A percentile compares a stretch with the other conserved stretches of the same genome.
Evolutionary conservation across 64 coral and sea anemone genomes (phyloP).

Genomic region (Montipora foliosa): DNA sequence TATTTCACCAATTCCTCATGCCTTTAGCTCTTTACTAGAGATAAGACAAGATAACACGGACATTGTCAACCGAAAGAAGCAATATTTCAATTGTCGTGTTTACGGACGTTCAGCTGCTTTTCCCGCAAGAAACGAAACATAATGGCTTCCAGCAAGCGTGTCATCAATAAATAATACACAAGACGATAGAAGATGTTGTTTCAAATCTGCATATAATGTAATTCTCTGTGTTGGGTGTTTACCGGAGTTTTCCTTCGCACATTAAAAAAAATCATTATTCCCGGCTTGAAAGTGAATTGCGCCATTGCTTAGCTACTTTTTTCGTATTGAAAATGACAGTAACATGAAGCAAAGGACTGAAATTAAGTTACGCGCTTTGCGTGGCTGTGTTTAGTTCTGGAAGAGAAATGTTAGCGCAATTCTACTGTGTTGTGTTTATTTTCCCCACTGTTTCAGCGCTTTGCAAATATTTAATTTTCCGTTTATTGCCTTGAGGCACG

Average conservation of each 20-base stretch:
- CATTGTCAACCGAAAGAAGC: neutral
- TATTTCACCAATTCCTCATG: neutral
- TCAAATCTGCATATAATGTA: too few relatives aligned
- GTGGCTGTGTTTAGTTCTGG: neutral
- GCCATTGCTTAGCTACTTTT: too few relatives aligned
- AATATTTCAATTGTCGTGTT: neutral
- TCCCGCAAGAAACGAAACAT: neutral
- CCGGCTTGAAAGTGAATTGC: too few relatives aligned
- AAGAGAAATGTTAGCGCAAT: neutral
- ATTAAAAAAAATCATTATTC: too few relatives aligned
- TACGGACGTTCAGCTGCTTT: neutral
- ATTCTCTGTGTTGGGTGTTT: too few relatives aligned
- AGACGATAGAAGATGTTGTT: too few relatives aligned
- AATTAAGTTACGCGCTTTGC: too few relatives aligned
- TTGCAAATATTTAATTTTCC: neutral
- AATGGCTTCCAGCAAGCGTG: too few relatives aligned
- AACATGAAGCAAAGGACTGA: too few relatives aligned
- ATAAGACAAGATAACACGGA: neutral
- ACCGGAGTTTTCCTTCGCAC: neutral
- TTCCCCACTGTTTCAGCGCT: neutral
- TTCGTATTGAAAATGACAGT: too few relatives aligned
- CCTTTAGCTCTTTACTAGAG: neutral
- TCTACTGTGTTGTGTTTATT: neutral
- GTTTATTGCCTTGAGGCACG: neutral
- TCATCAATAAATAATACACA: too few relatives aligned